Evolutionary conservation across 2,797 vertebrate species (phyloP), one percentile per base, ranked within the genome.

Genomic region (Varecia variegata): DNA sequence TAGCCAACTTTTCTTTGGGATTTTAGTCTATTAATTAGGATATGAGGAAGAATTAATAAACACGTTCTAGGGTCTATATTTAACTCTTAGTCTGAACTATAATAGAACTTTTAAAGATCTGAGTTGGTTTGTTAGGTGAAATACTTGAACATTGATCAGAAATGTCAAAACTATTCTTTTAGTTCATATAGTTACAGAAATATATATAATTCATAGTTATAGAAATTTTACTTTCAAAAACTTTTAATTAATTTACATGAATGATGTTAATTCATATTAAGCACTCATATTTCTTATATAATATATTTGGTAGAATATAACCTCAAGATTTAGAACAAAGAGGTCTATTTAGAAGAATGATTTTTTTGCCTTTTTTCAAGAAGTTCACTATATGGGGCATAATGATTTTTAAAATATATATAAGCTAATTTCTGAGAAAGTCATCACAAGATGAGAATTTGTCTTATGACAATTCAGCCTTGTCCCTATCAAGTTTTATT

Each of bases 211-310:
- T 87, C 17, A 83, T 76, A 70, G 50, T 40, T 94, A 90, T 2
- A 90, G 65, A 93, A 84, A 88, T 88, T 94, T 85, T 94, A 83
- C 10, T 62, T 87, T 95, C 12, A 92, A 30, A 92, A 68, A 12
- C 71, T 71, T 97, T 32, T 92, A 52, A 62, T 81, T 71, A 91
- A 40, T 30, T 73, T 62, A 20, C 4, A 62, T 85, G 58, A 81
- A 62, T 81, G n/a, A 62, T 71, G 21, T 50, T 88, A 54, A 65
- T 15, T 67, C n/a, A 15, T 74, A 60, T 14, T 76, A 56, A 67
- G 23, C 18, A 52, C 38, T 62, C 60, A 32, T 30, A 32, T 62
- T 62, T 62, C 60, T 62, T 62, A 30, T 32, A 60, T 60, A 27
- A 83, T 67, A 7, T 91, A 30, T 91, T 82, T 94, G 40, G 50